A percentile compares a stretch with the other conserved stretches of the same genome.
Conservation (phyloP, 2,113 vertebrate species). For the Atherinomorus stipes region DNA sequence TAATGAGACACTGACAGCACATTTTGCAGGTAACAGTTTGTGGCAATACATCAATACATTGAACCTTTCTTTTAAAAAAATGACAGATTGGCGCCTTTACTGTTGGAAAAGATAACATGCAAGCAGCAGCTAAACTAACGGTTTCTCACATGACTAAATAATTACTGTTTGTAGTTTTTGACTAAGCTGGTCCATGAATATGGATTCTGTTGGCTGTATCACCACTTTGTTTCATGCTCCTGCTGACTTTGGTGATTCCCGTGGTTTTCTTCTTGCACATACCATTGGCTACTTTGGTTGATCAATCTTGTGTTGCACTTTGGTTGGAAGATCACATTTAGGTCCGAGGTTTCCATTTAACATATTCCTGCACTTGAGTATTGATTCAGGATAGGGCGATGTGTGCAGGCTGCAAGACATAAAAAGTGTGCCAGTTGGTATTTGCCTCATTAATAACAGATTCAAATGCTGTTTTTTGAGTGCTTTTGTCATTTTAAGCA, state of each 20-base stretch:
- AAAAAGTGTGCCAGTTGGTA: too few species aligned
- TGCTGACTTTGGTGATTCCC: constrained; percentile 11
- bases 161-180: neutral
- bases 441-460: too few species aligned
- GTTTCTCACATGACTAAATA: constrained; percentile 5
- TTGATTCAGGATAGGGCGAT: too few species aligned
- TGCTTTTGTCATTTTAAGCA: too few species aligned
- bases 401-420: too few species aligned
- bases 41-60: constrained; percentile 30
- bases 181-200: neutral
- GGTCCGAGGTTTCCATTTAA: too few species aligned
- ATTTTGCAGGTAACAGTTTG: constrained; percentile 66
- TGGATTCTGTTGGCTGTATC: neutral
- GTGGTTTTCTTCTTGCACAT: neutral
- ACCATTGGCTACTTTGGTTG: neutral
- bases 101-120: constrained; percentile 1
- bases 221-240: neutral
- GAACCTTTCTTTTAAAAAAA: constrained; percentile 13
- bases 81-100: constrained; percentile 23
- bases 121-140: neutral
- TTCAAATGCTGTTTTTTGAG: too few species aligned
- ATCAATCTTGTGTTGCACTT: neutral
- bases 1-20: constrained; percentile 67
- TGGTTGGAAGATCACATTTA: too few species aligned
- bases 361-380: too few species aligned